Base-by-base conservation (phyloP, 2,797 vertebrate genomes). In the Arctocebus calabarensis region DNA sequence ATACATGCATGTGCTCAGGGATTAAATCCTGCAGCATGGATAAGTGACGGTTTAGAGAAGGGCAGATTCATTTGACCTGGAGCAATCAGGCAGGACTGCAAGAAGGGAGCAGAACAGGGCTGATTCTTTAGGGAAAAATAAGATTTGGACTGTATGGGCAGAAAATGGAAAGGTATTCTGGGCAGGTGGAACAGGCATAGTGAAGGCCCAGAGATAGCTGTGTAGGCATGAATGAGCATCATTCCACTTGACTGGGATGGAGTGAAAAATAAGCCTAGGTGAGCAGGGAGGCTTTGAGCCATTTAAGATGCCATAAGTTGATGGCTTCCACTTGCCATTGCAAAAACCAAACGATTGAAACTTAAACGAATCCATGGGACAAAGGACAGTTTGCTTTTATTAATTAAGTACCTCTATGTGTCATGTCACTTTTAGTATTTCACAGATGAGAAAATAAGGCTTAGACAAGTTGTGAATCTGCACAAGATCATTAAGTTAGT, bases 31-130 rank as follows among this genome's bases (percentile, higher is more conserved):
- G 20, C 70, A 84, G 48, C 86, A 89, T 75, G 94, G 43, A 73
- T 84, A 89, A 77, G 29, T 68, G 57, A 84, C 45, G 61, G 40
- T 92, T 96, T 40, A 25, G 37, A 91, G 62, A 91, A 90, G 27
- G 66, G 45, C 34, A 64, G 48, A 62, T 88, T 92, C 37, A 68
- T 82, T 29, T 87, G 83, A 34, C 83, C 91, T 92, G 25, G 87
- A 90, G 40, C 16, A 68, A 74, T 89, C 73, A 82, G 71, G 62
- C 20, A 82, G 88, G 64, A 91, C n/a, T 48, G 93, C 25, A 59
- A 20, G 70, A 70, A 78, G 52, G 62, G 45, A 73, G 29, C 40
- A 32, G 25, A 88, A 78, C 20, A 62, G 52, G 91, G 22, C 59
- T 86, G 43, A 73, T 57, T n/a, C 61, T 96, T 73, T 66, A 2